Conservation (phyloP, 1,140 invertebrate genomes). For the Trichoplusia ni region DNA sequence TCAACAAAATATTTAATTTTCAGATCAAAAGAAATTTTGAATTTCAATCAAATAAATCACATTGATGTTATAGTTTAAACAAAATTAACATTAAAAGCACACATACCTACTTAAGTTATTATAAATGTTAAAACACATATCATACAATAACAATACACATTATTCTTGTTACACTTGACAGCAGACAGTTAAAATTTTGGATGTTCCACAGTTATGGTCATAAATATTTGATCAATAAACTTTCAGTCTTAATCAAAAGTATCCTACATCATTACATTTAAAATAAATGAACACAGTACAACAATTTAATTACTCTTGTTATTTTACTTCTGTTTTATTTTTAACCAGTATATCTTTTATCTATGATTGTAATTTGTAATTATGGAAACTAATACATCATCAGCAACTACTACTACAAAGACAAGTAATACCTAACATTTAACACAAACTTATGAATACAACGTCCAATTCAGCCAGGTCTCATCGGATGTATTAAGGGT, state of each 20-base stretch:
- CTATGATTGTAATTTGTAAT: neutral
- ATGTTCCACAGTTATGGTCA: too few relatives aligned
- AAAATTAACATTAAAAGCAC: neutral
- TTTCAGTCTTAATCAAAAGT: neutral
- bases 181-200: too few relatives aligned
- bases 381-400: neutral
- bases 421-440: neutral
- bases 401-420: neutral
- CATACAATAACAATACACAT: too few relatives aligned
- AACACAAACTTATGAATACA: neutral
- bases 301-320: neutral
- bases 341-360: too few relatives aligned
- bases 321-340: too few relatives aligned
- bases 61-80: neutral
- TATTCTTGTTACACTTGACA: too few relatives aligned
- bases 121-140: neutral
- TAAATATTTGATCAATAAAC: neutral
- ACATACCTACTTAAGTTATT: neutral
- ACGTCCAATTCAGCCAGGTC: neutral
- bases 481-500: too few relatives aligned
- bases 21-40: conserved; percentile 4
- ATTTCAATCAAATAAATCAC: neutral
- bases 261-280: too few relatives aligned
- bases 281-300: too few relatives aligned
- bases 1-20: neutral